Percentiles rank a stretch among this genome's conserved stretches.
phyloP scores from a whole-genome alignment of 2,888 invertebrate species.

The Mactromeris polynyma region DNA sequence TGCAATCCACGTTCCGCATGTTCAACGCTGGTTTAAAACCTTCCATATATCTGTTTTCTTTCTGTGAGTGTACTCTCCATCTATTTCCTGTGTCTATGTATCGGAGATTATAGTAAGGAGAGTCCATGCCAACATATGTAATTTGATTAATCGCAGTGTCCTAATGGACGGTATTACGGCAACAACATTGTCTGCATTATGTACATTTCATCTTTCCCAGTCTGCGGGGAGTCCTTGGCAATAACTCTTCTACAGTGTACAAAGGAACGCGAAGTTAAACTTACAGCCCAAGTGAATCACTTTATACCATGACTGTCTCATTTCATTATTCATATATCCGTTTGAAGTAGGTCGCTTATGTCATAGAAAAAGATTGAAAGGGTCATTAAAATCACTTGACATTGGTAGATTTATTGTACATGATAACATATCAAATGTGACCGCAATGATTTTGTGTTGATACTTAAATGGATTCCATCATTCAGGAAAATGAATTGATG shows the following conservation, averaged over 20 bases:
- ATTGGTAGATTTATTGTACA: neutral
- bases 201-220: neutral
- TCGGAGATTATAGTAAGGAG: neutral
- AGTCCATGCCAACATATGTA: neutral
- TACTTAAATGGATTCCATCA: neutral
- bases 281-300: neutral
- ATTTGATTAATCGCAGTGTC: neutral
- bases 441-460: neutral
- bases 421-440: neutral
- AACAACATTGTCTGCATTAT: neutral
- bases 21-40: neutral
- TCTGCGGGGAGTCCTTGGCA: neutral
- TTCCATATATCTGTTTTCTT: neutral
- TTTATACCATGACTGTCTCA: neutral
- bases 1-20: neutral
- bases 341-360: neutral
- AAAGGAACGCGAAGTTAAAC: neutral
- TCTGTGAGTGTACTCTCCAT: neutral
- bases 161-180: neutral
- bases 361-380: too few species aligned
- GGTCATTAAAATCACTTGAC: neutral
- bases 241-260: neutral
- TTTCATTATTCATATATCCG: neutral
- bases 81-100: neutral
- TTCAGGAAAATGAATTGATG: neutral